phyloP scores from a whole-genome alignment of 2,888 invertebrate species.

The Belgica antarctica region DNA sequence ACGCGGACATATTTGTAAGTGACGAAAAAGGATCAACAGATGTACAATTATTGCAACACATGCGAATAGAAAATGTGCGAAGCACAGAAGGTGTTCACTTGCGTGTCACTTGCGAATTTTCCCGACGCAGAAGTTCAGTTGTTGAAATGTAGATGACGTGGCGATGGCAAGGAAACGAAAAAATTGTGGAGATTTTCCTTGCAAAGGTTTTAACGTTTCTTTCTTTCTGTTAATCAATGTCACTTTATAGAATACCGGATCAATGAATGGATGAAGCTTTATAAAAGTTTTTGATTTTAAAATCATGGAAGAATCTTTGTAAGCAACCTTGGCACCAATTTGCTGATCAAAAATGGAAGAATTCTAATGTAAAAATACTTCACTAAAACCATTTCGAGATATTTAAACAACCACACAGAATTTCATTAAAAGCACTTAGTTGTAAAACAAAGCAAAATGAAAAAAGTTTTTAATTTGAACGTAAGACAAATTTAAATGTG shows the following conservation, averaged over 20 bases:
- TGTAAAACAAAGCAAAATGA: neutral
- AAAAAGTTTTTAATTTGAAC: conserved; percentile 2
- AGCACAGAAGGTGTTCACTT: no score
- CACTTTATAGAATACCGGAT: neutral
- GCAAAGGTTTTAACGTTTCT: neutral
- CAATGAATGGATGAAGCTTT: conserved; percentile 10
- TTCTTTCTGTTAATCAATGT: conserved; percentile 24
- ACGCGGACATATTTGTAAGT: no score
- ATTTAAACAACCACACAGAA: neutral
- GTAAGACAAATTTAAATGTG: conserved; percentile 38
- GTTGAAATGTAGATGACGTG: conserved; percentile 19
- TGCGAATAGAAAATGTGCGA: no score
- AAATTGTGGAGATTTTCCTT: neutral
- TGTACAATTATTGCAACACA: no score
- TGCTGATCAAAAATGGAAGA: neutral
- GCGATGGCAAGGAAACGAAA: neutral
- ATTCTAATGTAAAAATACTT: conserved; percentile 9
- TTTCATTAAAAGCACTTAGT: conserved; percentile 27
- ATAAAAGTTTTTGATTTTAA: conserved; percentile 15
- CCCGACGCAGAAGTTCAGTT: neutral
- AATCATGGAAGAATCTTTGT: neutral
- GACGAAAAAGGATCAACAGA: no score
- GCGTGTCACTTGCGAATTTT: no score
- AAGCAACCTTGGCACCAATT: neutral
- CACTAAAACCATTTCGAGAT: neutral